These are phyloP conservation scores for Drosophila neocordata DNA, from an alignment of 1,140 invertebrate species.

Conservation along the genomic window DNA sequence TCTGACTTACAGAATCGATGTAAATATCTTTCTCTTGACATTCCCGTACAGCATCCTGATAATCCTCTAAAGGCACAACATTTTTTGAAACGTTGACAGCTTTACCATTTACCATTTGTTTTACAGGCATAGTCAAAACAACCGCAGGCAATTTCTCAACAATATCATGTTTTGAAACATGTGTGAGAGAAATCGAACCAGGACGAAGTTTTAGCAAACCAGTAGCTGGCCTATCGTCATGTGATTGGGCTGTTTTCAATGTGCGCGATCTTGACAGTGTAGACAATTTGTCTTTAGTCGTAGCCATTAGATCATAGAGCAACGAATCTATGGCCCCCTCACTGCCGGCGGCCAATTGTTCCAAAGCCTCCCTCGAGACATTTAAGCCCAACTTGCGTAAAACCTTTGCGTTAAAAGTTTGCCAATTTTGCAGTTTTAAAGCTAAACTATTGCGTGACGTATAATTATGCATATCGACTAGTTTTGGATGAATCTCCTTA, in stretches of 20 bases:
- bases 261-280: neutral
- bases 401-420: slow-evolving; percentile 88
- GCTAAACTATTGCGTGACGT: slow-evolving; percentile 86
- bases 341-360: slow-evolving; percentile 85
- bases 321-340: slow-evolving; percentile 86
- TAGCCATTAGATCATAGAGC: slow-evolving; percentile 83
- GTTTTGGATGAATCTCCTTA: slow-evolving; percentile 87
- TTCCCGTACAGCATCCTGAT: slow-evolving; percentile 81
- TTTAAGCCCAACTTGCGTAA: slow-evolving; percentile 86
- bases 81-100: slow-evolving; percentile 77
- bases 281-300: slow-evolving; percentile 9
- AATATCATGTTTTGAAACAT: neutral
- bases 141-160: slow-evolving; percentile 2
- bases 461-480: slow-evolving; percentile 90
- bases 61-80: slow-evolving; percentile 83
- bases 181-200: neutral
- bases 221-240: slow-evolving; percentile 13
- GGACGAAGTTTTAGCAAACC: neutral
- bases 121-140: slow-evolving; percentile 22
- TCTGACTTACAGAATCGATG: slow-evolving; percentile 38
- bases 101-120: slow-evolving; percentile 25
- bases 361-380: slow-evolving; percentile 84
- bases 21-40: slow-evolving; percentile 79
- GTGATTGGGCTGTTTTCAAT: neutral
- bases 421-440: slow-evolving; percentile 89